Evolutionary conservation across 2,113 vertebrate species (phyloP), one percentile per base, ranked within the genome.

Genomic region (Scartelaos histophorus): DNA sequence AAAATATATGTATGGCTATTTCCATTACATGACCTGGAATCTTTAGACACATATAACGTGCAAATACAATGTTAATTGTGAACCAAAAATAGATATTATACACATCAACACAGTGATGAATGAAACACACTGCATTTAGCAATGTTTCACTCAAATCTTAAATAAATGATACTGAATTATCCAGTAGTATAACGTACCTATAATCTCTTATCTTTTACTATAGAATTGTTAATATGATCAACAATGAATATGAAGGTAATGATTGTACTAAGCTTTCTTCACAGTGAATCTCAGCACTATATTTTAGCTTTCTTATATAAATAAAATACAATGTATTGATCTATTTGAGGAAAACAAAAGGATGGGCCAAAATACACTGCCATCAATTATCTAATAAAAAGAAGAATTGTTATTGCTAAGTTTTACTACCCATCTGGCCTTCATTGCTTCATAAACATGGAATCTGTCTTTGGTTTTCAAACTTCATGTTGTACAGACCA

Each of bases 331-430:
- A 74, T 76, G 54, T 61, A 67, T 60, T 66, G 54, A 72, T 66
- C 67, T 75, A 70, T 17, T 35, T 10, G 49, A 67, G 66, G 69
- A 66, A 78, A 69, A 64, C 38, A 47, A 84, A 74, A 69, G 22
- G 22, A 15, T 58, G 24, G 24, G 22, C 13, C 74, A 56, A 72
- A 82, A 70, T 49, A 21, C 73, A 56, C 46, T 70, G 76, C 24
- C 57, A 46, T 47, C 38, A 10, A 43, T 68, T 45, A 53, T 71
- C 69, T 25, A 66, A 25, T 57, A 77, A 47, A 82, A 78, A 82
- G 92, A 90, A 87, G 91, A 86, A n/a, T 56, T 74, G 9, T 81
- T 66, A 24, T 22, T 69, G 62, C 79, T 84, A 69, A 69, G 29
- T 69, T 81, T 79, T 38, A 45, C 38, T 61, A 66, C 76, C 76